phyloP scores from a whole-genome alignment of 2,113 vertebrate genomes.

The Danio rerio region DNA sequence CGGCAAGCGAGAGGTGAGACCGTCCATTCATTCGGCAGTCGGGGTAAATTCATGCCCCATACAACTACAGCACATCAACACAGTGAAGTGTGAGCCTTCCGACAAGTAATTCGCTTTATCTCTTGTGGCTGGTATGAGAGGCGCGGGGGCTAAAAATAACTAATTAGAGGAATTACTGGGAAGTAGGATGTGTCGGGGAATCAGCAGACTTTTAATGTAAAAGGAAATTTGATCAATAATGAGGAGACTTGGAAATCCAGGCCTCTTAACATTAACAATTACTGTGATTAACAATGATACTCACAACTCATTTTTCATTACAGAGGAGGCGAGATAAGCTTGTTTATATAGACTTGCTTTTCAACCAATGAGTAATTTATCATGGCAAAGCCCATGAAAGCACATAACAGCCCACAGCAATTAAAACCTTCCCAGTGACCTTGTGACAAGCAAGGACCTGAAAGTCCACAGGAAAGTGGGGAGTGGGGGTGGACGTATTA shows the following conservation, averaged over 20 bases:
- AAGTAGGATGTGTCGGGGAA: constrained; percentile 75
- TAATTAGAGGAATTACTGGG: constrained; percentile 72
- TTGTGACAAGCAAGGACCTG: constrained; percentile 81
- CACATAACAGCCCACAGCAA: constrained; percentile 81
- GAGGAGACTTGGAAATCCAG: constrained; percentile 82
- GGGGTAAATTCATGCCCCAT: constrained; percentile 55
- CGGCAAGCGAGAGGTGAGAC: constrained; percentile 47
- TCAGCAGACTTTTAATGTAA: constrained; percentile 82
- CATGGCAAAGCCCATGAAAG: constrained; percentile 80
- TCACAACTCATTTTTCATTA: constrained; percentile 90
- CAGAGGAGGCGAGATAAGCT: constrained; percentile 87
- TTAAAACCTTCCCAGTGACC: constrained; percentile 92
- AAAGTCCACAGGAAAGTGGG: constrained; percentile 46
- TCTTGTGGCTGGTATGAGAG: constrained; percentile 44
- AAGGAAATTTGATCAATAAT: constrained; percentile 87
- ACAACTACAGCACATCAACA: constrained; percentile 69
- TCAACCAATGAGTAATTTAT: constrained; percentile 78
- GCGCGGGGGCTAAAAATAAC: constrained; percentile 71
- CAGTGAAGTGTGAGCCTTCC: constrained; percentile 57
- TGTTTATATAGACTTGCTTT: constrained; percentile 85
- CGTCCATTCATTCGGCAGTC: constrained; percentile 55
- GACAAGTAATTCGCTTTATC: constrained; percentile 78
- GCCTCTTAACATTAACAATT: constrained; percentile 90
- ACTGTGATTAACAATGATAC: constrained; percentile 92
- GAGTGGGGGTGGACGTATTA: constrained; percentile 6